Evolutionary conservation across 2,888 invertebrate species (phyloP), one percentile per base, ranked within the genome.

Genomic region (Polietes domitor): DNA sequence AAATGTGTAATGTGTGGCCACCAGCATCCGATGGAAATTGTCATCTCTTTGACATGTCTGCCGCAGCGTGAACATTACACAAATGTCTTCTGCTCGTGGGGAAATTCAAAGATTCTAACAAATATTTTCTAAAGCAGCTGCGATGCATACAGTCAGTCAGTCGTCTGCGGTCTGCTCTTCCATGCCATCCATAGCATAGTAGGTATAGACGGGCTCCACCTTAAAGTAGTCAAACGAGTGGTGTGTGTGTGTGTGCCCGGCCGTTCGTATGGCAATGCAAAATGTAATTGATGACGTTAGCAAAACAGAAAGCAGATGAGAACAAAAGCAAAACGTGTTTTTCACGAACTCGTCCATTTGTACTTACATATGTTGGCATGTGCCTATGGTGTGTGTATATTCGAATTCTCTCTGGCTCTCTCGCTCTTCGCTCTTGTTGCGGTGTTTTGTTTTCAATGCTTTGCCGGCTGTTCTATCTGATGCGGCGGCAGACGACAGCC

Each of bases 261-360:
- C 21, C 21, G 24, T 24, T 43, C 12, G 37, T 21, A 41, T 43
- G 68, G 12, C 41, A 43, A 68, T 68, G 68, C 68, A 24, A 68
- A 61, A 68, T 68, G 68, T 68, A 68, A 68, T 24, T 68, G 68
- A 68, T 68, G 68, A 68, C 68, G 68, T 68, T 65, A 65, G 65
- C 65, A 17, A 32, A 63, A 41, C 41, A 65, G 24, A 17, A 32
- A 63, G 65, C 41, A 65, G 24, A 43, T 41, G 41, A 43, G 68
- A 21, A 24, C 41, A 24, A 19, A 24, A 43, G 41, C 15, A 68
- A 68, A 68, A 68, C 68, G 68, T 68, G 68, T 68, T 68, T 68
- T 41, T 43, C 68, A 41, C 43, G 24, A 58, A 15, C 24, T 41
- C 61, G 15, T 32, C 28, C 12, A 41, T 65, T 32, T 65, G n/a